These are phyloP conservation scores for Struthio camelus DNA, from an alignment of 2,113 vertebrate genomes.

Conservation along the genomic window DNA sequence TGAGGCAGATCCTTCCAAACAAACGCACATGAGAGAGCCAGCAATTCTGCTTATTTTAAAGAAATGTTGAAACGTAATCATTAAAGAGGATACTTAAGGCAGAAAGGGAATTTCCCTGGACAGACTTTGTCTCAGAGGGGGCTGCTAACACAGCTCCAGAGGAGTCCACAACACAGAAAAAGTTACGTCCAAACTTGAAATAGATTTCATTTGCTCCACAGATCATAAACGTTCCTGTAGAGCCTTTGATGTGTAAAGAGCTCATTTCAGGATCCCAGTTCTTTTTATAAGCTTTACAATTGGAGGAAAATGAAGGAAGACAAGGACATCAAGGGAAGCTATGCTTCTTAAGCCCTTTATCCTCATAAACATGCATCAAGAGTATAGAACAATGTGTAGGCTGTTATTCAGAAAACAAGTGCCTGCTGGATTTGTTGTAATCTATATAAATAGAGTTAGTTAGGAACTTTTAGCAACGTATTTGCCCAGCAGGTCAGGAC, in stretches of 20 bases:
- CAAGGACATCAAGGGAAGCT: neutral
- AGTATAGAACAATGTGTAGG: neutral
- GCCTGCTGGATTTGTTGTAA: neutral
- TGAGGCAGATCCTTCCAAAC: neutral
- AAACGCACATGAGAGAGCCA: neutral
- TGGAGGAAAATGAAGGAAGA: neutral
- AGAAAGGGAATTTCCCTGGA: neutral
- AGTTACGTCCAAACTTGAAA: neutral
- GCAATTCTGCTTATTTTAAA: neutral
- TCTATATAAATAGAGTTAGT: neutral
- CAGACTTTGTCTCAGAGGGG: neutral
- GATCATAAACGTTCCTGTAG: neutral
- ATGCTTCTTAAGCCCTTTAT: neutral
- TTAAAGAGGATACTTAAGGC: neutral
- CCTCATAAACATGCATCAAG: neutral
- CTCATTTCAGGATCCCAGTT: neutral
- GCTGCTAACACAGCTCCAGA: neutral
- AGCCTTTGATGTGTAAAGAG: neutral
- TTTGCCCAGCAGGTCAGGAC: neutral
- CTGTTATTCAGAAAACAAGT: neutral
- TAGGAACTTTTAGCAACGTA: neutral
- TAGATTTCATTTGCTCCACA: neutral
- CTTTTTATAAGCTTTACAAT: neutral
- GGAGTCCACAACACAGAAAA: neutral
- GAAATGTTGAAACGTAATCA: neutral